These are phyloP conservation scores for Dryococelus australis DNA, from an alignment of 2,888 invertebrate species.

Conservation along the genomic window DNA sequence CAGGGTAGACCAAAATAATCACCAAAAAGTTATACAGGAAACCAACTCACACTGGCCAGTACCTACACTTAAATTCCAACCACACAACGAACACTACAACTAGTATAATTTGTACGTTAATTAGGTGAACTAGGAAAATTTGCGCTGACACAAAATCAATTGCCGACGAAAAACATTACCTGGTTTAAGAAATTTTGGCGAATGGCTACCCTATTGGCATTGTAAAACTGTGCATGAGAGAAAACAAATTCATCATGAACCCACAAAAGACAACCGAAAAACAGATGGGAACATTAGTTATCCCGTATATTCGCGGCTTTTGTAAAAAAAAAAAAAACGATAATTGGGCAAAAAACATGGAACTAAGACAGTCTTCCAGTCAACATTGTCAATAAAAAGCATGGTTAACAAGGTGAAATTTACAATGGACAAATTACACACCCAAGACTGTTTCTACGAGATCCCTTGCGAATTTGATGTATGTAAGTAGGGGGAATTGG, in stretches of 20 bases:
- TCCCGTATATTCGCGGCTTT: neutral
- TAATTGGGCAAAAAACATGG: neutral
- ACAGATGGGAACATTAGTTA: too few relatives aligned
- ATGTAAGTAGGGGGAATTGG: neutral
- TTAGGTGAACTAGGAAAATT: neutral
- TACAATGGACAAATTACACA: neutral
- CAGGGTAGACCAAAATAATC: neutral
- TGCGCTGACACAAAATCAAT: neutral
- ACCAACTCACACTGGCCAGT: neutral
- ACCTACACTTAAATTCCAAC: neutral
- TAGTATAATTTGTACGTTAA: neutral
- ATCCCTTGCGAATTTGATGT: neutral
- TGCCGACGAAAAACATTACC: neutral
- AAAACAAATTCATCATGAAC: too few relatives aligned
- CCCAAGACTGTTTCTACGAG: neutral
- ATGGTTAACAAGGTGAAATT: neutral
- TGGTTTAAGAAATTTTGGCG: neutral
- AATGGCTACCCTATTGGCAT: neutral
- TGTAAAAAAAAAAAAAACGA: neutral
- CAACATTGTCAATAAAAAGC: neutral
- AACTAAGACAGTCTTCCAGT: neutral
- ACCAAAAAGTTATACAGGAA: neutral
- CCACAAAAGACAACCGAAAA: too few relatives aligned
- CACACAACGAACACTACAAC: neutral
- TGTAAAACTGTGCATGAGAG: neutral